A percentile compares a stretch with the other conserved stretches of the same genome.
phyloP scores from a whole-genome alignment of 2,797 vertebrate genomes.

The Oreonectes daqikongensis region DNA sequence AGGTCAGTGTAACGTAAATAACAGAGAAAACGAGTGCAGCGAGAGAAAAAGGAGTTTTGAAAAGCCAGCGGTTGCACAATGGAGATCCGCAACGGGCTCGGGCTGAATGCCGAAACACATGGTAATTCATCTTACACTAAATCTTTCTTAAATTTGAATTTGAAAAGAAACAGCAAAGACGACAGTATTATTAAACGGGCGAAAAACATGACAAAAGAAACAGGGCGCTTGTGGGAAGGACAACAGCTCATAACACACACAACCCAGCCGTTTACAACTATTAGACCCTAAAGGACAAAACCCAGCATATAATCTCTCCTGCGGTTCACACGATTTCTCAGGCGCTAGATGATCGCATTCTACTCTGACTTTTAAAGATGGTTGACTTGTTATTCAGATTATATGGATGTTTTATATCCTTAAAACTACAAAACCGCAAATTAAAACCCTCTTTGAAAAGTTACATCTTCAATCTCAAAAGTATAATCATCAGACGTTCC shows the following conservation, averaged over 20 bases:
- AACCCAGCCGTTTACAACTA: slow-evolving; percentile 39
- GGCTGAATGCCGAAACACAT: slow-evolving; percentile 48
- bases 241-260: slow-evolving; percentile 48
- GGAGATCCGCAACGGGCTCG: slow-evolving; percentile 24
- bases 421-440: neutral
- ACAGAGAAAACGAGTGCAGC: slow-evolving; percentile 68
- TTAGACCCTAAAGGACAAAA: slow-evolving; percentile 38
- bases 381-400: neutral
- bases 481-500: too few species aligned
- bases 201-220: slow-evolving; percentile 45
- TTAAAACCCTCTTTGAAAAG: neutral
- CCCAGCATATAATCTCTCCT: neutral
- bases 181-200: slow-evolving; percentile 48
- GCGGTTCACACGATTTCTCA: slow-evolving; percentile 24
- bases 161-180: slow-evolving; percentile 56
- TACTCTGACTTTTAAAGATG: slow-evolving; percentile 3
- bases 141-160: slow-evolving; percentile 60
- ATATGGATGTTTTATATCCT: neutral
- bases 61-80: slow-evolving; percentile 56
- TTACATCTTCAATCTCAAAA: too few species aligned
- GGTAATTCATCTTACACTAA: slow-evolving; percentile 56
- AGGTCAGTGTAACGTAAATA: slow-evolving; percentile 81
- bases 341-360: neutral
- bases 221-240: slow-evolving; percentile 40
- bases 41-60: slow-evolving; percentile 56